phyloP scores from a whole-genome alignment of 2,113 vertebrate species.

The Corythornis madagascariensis region DNA sequence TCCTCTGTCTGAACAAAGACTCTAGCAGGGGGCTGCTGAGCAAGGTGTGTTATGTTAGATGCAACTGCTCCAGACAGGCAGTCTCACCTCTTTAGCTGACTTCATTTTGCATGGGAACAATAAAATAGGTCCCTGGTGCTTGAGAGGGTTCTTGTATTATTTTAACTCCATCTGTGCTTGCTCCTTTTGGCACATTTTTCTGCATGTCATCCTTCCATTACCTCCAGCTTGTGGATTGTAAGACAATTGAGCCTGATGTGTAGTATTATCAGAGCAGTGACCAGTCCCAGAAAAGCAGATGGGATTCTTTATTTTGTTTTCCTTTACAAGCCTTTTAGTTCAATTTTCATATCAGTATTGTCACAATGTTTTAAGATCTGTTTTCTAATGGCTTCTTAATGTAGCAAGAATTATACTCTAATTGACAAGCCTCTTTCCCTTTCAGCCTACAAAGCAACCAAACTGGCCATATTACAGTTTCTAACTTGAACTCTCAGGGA shows the following conservation, averaged over 20 bases:
- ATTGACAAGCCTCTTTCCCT: background rate
- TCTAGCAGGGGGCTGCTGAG: background rate
- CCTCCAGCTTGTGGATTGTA: background rate
- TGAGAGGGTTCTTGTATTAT: background rate
- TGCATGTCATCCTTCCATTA: background rate
- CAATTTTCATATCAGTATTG: slow-evolving; percentile 3
- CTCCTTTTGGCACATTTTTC: background rate
- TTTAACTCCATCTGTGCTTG: background rate
- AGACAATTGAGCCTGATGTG: background rate
- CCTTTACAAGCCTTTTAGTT: background rate
- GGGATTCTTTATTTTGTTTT: slow-evolving; percentile 36
- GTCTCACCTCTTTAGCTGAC: background rate
- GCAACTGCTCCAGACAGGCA: background rate
- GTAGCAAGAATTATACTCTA: background rate
- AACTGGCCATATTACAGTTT: background rate
- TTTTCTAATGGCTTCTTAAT: background rate
- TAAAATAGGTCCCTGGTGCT: background rate
- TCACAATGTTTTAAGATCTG: background rate
- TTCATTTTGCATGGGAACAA: background rate
- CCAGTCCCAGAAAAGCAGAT: slow-evolving; percentile 1
- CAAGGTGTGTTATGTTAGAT: background rate
- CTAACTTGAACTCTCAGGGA: background rate
- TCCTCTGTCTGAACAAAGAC: background rate
- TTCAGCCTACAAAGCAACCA: background rate
- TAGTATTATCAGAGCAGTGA: background rate